phyloP scores from a whole-genome alignment of 2,888 invertebrate species.

The Patella ulyssiponensis region DNA sequence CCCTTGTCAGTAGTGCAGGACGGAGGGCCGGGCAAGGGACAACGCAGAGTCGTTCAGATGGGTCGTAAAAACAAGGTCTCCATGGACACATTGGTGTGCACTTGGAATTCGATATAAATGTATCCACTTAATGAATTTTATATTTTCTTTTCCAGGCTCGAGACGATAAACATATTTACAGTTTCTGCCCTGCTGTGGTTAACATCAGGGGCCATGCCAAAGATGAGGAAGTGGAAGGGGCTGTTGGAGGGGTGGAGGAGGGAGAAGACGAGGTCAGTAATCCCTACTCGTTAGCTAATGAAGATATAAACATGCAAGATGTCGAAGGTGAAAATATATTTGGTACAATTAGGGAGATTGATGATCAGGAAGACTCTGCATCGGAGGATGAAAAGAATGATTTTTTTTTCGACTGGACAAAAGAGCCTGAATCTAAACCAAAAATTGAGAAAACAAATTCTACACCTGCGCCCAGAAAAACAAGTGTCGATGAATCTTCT shows the following conservation, averaged over 20 bases:
- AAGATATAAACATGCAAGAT: conserved; percentile 12
- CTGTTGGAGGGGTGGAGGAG: conserved; percentile 23
- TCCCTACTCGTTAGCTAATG: conserved; percentile 16
- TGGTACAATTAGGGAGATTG: background rate
- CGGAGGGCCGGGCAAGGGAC: too few relatives aligned
- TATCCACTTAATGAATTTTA: too few relatives aligned
- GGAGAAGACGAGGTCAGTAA: conserved; percentile 17
- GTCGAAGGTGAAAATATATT: background rate
- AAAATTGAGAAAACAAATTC: background rate
- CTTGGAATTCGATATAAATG: too few relatives aligned
- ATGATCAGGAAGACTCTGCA: background rate
- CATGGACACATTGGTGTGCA: too few relatives aligned
- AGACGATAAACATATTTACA: conserved; percentile 41
- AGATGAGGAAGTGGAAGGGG: conserved; percentile 22
- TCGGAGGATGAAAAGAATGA: background rate
- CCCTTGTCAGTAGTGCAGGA: too few relatives aligned
- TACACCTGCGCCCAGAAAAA: background rate
- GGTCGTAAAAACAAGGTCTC: too few relatives aligned
- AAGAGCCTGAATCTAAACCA: background rate
- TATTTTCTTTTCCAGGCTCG: conserved; percentile 32
- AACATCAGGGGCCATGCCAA: conserved; percentile 18
- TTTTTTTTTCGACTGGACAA: background rate
- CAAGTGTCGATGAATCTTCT: conserved; percentile 8
- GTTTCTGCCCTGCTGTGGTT: conserved; percentile 41
- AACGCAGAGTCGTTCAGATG: too few relatives aligned